phyloP scores from a whole-genome alignment of 2,113 vertebrate species.

The Nothoprocta pentlandii region DNA sequence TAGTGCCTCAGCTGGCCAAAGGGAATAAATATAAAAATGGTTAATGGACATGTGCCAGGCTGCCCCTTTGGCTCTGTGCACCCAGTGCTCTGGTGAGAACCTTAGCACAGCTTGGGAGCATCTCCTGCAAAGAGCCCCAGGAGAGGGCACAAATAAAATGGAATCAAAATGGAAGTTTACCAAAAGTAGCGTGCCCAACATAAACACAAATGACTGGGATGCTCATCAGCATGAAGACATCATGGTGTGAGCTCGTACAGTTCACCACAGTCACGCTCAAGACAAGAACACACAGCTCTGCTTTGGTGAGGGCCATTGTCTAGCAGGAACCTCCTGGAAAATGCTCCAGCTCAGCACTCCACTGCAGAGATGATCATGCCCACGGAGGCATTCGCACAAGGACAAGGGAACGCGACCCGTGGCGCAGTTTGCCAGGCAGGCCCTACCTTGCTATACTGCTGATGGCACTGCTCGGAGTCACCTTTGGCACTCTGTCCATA shows the following conservation, averaged over 20 bases:
- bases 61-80: background rate
- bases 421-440: accelerated
- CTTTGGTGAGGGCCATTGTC: background rate
- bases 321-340: background rate
- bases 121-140: background rate
- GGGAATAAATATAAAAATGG: background rate
- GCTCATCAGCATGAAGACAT: background rate
- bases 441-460: conserved; percentile 88
- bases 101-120: accelerated
- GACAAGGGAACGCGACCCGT: accelerated
- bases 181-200: background rate
- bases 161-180: accelerated
- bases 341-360: background rate
- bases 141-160: background rate
- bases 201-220: background rate
- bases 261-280: accelerated
- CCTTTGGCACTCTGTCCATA: conserved; percentile 92
- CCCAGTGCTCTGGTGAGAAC: background rate
- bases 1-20: background rate
- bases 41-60: background rate
- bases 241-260: accelerated
- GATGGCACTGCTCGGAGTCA: conserved; percentile 90
- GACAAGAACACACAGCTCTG: background rate
- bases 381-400: accelerated
- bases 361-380: accelerated